Evolutionary conservation across 2,113 vertebrate species (phyloP).

Genomic region (Burhinus bistriatus): DNA sequence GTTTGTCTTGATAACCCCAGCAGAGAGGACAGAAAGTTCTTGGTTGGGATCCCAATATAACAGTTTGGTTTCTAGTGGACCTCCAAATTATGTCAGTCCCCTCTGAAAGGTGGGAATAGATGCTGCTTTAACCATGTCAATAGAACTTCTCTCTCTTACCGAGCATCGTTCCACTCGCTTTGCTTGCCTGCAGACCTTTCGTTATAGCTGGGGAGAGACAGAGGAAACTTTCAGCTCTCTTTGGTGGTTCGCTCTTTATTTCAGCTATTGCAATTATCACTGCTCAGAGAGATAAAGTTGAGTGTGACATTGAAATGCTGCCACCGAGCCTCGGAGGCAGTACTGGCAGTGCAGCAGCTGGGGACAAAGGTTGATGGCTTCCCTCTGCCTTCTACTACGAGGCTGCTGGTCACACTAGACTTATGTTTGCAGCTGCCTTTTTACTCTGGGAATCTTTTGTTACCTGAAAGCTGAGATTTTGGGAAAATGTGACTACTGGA

Average conservation of each 20-base stretch:
- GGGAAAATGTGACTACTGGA: neutral
- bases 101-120: neutral
- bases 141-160: neutral
- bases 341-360: neutral
- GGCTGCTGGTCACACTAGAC: neutral
- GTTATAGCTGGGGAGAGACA: neutral
- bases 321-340: accelerated
- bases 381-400: neutral
- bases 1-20: neutral
- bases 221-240: neutral
- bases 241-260: neutral
- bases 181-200: neutral
- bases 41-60: neutral
- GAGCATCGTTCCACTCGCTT: neutral
- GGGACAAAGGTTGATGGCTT: neutral
- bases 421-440: neutral
- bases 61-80: neutral
- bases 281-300: neutral
- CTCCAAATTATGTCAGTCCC: neutral
- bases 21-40: neutral
- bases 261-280: neutral
- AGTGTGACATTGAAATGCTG: neutral
- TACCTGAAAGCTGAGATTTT: neutral
- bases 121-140: neutral
- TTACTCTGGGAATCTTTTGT: neutral